These are phyloP conservation scores for Epizoanthus scotinus DNA, from an alignment of 92 coral and sea anemone genomes.

Conservation along the genomic window DNA sequence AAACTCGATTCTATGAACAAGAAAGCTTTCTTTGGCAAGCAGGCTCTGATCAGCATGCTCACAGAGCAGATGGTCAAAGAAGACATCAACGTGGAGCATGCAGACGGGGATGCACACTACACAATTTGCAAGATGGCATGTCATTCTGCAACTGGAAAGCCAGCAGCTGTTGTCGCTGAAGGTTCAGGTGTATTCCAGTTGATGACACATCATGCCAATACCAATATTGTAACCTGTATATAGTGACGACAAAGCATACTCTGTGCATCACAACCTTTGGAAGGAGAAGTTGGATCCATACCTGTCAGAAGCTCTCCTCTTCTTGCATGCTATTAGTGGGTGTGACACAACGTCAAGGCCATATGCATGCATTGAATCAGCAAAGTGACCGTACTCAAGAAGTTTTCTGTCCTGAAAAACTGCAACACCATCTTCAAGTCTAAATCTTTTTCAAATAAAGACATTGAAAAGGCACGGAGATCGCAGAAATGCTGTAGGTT, in stretches of 20 bases:
- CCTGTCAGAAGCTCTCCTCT: constrained; percentile 13
- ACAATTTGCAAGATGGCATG: constrained; percentile 38
- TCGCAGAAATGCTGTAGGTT: too few species aligned
- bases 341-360: constrained; percentile 49
- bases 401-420: constrained; percentile 39
- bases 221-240: constrained; percentile 28
- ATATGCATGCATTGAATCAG: constrained; percentile 35
- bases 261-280: constrained; percentile 24
- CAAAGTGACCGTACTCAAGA: constrained; percentile 40
- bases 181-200: constrained; percentile 34
- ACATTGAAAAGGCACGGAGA: constrained; percentile 33
- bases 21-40: too few species aligned
- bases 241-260: constrained; percentile 22
- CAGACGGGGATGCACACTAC: constrained; percentile 33
- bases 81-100: constrained; percentile 37
- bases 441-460: constrained; percentile 2
- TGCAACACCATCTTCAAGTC: constrained; percentile 15
- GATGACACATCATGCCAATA: constrained; percentile 26
- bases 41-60: constrained; percentile 41
- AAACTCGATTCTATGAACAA: too few species aligned
- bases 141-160: background rate
- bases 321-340: constrained; percentile 41
- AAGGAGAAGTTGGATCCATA: constrained; percentile 5
- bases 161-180: constrained; percentile 40
- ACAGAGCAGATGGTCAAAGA: constrained; percentile 34